A percentile compares a stretch with the other conserved stretches of the same genome.
These are phyloP conservation scores for Oreochromis niloticus DNA, from an alignment of 2,113 vertebrate genomes.

Conservation along the genomic window DNA sequence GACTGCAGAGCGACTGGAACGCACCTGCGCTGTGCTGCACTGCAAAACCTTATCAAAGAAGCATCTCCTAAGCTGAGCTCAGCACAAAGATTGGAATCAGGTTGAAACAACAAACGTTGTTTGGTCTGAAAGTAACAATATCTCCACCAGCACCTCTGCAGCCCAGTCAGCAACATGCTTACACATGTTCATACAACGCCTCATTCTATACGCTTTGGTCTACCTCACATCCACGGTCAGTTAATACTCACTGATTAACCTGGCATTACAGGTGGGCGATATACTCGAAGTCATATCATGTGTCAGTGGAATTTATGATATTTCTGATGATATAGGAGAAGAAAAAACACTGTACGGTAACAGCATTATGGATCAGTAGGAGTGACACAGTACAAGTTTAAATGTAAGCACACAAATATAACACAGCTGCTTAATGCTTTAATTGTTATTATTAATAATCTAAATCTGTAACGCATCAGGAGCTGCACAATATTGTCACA, in stretches of 20 bases:
- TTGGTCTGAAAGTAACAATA: not conserved
- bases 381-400: not conserved
- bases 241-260: not conserved
- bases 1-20: not conserved
- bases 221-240: not conserved
- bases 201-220: not conserved
- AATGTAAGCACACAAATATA: not conserved
- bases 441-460: not conserved
- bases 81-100: not conserved
- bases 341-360: not conserved
- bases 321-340: not conserved
- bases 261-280: not conserved
- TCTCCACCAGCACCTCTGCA: not conserved
- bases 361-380: not conserved
- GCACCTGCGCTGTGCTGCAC: not conserved
- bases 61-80: not conserved
- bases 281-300: not conserved
- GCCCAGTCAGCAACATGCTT: not conserved
- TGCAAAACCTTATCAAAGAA: not conserved
- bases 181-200: not conserved
- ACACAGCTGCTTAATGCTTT: not conserved
- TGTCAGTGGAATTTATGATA: not conserved
- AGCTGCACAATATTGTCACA: not conserved
- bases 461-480: not conserved
- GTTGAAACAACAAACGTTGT: not conserved